Conservation (phyloP, 2,888 invertebrate species). For the Lasioglossum pauxillum region DNA sequence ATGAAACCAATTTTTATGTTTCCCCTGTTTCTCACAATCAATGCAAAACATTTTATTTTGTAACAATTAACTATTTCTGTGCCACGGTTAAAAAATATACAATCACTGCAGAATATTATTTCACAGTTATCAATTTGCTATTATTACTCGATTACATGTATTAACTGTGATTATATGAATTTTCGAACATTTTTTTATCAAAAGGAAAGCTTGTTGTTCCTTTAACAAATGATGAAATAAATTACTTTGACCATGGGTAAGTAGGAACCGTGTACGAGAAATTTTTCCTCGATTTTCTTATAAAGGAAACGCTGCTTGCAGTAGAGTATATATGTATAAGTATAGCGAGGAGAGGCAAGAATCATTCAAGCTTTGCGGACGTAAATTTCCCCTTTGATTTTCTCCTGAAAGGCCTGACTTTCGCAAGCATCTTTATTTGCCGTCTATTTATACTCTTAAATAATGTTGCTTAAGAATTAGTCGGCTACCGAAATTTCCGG, state of each 20-base stretch:
- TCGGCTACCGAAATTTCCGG: not conserved
- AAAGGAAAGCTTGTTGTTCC: not conserved
- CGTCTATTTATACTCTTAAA: slow-evolving; percentile 2
- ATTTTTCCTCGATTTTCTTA: not conserved
- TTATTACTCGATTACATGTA: not conserved
- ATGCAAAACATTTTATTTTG: too few relatives aligned
- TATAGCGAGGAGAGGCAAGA: not conserved
- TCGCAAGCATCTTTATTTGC: not conserved
- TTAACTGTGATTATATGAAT: not conserved
- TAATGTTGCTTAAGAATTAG: slow-evolving; percentile 2
- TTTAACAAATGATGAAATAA: not conserved
- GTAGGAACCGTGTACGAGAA: not conserved
- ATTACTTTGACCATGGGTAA: not conserved
- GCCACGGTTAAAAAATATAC: too few relatives aligned
- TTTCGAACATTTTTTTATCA: not conserved
- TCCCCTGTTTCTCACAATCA: too few relatives aligned
- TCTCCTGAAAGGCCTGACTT: not conserved
- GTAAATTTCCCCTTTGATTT: not conserved
- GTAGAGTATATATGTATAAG: not conserved
- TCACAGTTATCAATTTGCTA: not conserved
- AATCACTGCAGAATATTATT: too few relatives aligned
- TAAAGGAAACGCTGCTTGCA: not conserved
- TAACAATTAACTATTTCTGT: too few relatives aligned
- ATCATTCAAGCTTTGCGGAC: not conserved
- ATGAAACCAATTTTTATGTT: too few relatives aligned